Evolutionary conservation across 2,888 invertebrate genomes (phyloP).

Genomic region (Diaprepes abbreviatus): DNA sequence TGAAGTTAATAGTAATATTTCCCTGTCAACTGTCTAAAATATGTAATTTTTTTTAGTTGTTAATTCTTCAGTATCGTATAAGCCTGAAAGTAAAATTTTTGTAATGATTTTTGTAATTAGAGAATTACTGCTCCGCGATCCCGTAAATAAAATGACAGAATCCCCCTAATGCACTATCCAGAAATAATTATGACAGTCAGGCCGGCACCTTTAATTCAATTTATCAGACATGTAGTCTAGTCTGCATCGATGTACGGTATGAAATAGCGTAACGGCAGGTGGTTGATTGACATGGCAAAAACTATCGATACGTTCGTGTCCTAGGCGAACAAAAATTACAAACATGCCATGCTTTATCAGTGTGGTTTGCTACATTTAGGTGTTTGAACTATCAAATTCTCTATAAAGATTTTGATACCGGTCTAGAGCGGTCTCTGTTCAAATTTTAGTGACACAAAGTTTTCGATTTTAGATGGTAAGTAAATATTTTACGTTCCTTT

Average conservation of each 20-base stretch:
- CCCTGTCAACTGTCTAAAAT: too few relatives aligned
- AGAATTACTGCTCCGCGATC: background rate
- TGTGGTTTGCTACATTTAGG: slow-evolving; percentile 17
- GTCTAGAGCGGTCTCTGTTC: background rate
- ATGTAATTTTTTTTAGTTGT: too few relatives aligned
- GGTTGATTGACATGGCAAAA: slow-evolving; percentile 17
- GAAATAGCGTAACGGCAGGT: slow-evolving; percentile 25
- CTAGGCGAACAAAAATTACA: slow-evolving; percentile 45
- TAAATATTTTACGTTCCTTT: background rate
- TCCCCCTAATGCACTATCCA: background rate
- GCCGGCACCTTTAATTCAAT: slow-evolving; percentile 24
- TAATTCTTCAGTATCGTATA: too few relatives aligned
- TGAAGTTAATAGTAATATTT: too few relatives aligned
- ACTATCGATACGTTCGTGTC: slow-evolving; percentile 34
- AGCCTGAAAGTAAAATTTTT: too few relatives aligned
- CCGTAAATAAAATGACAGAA: background rate
- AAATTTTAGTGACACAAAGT: background rate
- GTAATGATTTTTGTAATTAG: background rate
- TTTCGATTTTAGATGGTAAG: background rate
- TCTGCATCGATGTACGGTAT: slow-evolving; percentile 9
- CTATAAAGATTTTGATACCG: background rate
- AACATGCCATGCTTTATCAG: slow-evolving; percentile 38
- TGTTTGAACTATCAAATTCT: slow-evolving; percentile 4
- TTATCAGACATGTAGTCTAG: slow-evolving; percentile 23
- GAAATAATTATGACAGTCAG: background rate